Evolutionary conservation across 2,113 vertebrate species (phyloP), one percentile per base, ranked within the genome.

Genomic region (Mandrillus leucophaeus): DNA sequence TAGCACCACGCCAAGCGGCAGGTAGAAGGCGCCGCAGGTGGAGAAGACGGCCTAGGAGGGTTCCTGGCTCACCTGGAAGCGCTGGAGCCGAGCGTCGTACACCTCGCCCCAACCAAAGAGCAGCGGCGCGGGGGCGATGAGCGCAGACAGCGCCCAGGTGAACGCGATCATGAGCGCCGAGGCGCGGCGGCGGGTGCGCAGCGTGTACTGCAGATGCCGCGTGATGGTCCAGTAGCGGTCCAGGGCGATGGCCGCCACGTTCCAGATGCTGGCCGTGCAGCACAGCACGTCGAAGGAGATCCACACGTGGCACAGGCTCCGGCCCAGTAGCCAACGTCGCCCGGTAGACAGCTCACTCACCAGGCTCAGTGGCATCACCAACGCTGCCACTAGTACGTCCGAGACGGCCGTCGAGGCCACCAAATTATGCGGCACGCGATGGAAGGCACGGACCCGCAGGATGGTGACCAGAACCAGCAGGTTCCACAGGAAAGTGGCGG

Each of bases 221-320:
- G 90, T 91, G 87, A 96, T 59, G 32, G 95, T 95, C 97, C 97
- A 93, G 96, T 94, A 97, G 86, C 95, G 90, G 95, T 95, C 96
- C 85, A 96, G 96, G 50, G 98, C 98, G 45, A 97, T 90, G 94
- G 98, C 98, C 3, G 96, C 97, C 94, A 96, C 96, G 55, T 97
- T 98, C 98, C 98, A 94, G 96, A 98, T 97, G 86, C 98, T 97
- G 70, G 98, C 97, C 0, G 98, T 92, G 97, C 98, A 98, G 88
- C 97, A 96, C 75, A 97, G 80, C 22, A 97, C 95, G 86, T 98
- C 98, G 88, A 97, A 97, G 75, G 97, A 97, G 93, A 90, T 81
- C 97, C 98, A 98, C 85, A 95, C 84, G 25, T 95, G 89, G 90
- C 98, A 97, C 48, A 98, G 90, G 61, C 66, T 81, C 45, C 90